Percentiles rank a stretch among this genome's conserved stretches.
Conservation (phyloP, 2,113 vertebrate species). For the Sciurus niger region DNA sequence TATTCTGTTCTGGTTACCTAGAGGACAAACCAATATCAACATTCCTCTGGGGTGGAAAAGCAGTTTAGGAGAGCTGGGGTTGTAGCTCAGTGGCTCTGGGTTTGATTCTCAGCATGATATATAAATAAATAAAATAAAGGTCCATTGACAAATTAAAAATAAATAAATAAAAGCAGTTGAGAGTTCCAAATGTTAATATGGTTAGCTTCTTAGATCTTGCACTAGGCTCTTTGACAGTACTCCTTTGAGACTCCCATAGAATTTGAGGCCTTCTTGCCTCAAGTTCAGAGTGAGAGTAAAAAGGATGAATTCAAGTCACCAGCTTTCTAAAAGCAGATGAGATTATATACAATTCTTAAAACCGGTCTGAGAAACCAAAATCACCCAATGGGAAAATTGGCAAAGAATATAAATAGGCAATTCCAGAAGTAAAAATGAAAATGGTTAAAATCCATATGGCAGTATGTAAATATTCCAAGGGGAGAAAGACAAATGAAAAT, state of each 20-base stretch:
- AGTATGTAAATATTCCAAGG: constrained; percentile 60
- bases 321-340: constrained; percentile 18
- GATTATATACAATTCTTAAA: constrained; percentile 56
- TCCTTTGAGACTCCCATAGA: neutral
- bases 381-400: neutral
- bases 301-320: constrained; percentile 26
- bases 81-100: no score
- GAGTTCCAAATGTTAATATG: neutral
- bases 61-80: neutral
- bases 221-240: neutral
- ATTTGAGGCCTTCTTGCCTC: neutral
- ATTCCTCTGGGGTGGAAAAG: constrained; percentile 1
- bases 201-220: neutral
- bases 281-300: constrained; percentile 34
- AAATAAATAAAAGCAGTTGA: neutral
- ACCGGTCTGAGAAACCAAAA: constrained; percentile 31
- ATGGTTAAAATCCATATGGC: constrained; percentile 46
- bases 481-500: constrained; percentile 54
- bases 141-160: no score
- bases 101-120: no score
- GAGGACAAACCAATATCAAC: neutral
- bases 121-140: no score
- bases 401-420: constrained; percentile 26
- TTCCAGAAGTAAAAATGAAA: constrained; percentile 57
- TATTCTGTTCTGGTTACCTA: constrained; percentile 5